Evolutionary conservation across 37 sponge, comb jelly and placozoan genomes (phyloP).

Genomic region (Aphrocallistes beatrix): DNA sequence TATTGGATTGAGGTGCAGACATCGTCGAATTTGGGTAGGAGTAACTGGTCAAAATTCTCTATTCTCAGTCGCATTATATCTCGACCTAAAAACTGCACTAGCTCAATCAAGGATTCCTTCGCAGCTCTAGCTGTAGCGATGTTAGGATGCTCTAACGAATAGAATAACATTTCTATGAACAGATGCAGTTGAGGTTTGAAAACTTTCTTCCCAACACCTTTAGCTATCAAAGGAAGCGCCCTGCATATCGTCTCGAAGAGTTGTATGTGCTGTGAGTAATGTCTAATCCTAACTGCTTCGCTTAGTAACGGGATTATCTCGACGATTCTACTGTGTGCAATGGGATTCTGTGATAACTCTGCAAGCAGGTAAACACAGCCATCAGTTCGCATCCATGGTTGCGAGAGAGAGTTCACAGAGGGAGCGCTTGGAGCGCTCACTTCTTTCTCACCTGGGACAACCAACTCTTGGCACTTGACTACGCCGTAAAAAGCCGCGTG

Average conservation of each 20-base stretch:
- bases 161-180: not conserved
- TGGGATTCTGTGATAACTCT: constrained; percentile 37
- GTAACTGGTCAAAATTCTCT: not conserved
- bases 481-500: not conserved
- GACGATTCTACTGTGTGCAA: constrained; percentile 5
- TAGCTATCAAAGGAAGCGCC: not conserved
- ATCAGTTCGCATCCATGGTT: constrained; percentile 89
- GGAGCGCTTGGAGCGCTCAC: not conserved
- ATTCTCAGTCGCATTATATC: not conserved
- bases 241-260: constrained; percentile 51
- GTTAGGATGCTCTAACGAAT: not conserved
- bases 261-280: constrained; percentile 60
- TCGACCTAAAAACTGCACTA: not conserved
- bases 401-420: constrained; percentile 19
- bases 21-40: not conserved
- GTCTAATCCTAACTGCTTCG: constrained; percentile 33
- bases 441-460: not conserved
- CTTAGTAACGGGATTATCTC: constrained; percentile 49
- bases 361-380: constrained; percentile 69
- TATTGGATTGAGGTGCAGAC: constrained; percentile 14
- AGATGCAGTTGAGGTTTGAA: not conserved
- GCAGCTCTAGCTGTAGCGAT: not conserved
- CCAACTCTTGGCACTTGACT: not conserved
- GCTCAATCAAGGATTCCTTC: not conserved
- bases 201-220: not conserved